Percentiles rank a stretch among this genome's conserved stretches.
phyloP scores from a whole-genome alignment of 2,888 invertebrate species.

The Chloromyia formosa region DNA sequence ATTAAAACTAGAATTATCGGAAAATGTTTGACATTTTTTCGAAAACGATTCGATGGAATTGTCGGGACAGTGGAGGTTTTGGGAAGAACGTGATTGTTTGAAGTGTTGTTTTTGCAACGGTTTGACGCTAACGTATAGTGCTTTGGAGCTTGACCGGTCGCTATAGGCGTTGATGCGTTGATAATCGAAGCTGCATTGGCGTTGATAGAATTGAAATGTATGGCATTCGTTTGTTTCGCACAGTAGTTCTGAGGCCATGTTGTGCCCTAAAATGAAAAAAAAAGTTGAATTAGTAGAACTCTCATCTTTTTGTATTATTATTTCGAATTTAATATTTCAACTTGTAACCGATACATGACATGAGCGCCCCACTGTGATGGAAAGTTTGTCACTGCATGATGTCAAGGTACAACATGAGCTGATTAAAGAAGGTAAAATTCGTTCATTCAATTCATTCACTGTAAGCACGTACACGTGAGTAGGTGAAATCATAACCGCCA shows the following conservation, averaged over 20 bases:
- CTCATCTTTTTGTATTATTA: too few relatives aligned
- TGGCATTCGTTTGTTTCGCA: conserved; percentile 45
- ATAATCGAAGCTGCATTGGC: background rate
- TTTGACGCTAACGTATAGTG: conserved; percentile 1
- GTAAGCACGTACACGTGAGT: too few relatives aligned
- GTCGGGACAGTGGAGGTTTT: background rate
- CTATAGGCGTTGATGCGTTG: background rate
- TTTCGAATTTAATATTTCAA: too few relatives aligned
- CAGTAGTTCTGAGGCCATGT: conserved; percentile 65
- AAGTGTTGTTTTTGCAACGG: background rate
- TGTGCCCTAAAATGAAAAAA: conserved; percentile 59
- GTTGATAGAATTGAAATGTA: conserved; percentile 18
- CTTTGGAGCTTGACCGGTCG: background rate
- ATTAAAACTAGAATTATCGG: conserved; percentile 27
- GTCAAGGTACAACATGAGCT: too few relatives aligned
- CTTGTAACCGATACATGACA: too few relatives aligned
- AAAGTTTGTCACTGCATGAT: too few relatives aligned
- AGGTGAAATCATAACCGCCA: too few relatives aligned
- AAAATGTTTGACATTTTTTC: conserved; percentile 17
- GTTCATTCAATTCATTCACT: too few relatives aligned
- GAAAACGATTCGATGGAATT: conserved; percentile 23
- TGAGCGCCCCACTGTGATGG: too few relatives aligned
- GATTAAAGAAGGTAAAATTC: too few relatives aligned
- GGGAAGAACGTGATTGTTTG: conserved; percentile 23
- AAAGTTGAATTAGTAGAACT: too few relatives aligned